Conservation (phyloP, 1,140 invertebrate species). For the Drosophila navojoa region DNA sequence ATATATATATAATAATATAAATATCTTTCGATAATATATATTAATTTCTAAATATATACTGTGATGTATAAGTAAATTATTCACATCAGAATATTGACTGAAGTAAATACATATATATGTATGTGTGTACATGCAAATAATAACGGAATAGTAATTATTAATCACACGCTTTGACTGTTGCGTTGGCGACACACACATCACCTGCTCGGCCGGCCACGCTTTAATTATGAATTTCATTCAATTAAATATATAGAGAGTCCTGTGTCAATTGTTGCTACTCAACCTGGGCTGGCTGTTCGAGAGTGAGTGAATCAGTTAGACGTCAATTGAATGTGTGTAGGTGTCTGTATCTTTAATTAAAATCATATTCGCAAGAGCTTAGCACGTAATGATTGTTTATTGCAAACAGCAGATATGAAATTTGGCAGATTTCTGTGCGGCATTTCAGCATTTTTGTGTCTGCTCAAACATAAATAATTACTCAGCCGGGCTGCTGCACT, state of each 20-base stretch:
- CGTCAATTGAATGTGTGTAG: neutral
- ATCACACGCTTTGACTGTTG: too few relatives aligned
- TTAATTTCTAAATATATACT: too few relatives aligned
- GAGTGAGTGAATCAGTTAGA: neutral
- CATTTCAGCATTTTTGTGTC: neutral
- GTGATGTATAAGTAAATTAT: too few relatives aligned
- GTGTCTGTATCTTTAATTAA: neutral
- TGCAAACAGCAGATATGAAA: conserved; percentile 8
- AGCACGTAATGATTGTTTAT: conserved; percentile 2
- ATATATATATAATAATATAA: too few relatives aligned
- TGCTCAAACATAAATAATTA: conserved; percentile 45
- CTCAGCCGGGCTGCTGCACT: conserved; percentile 20
- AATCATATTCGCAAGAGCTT: neutral
- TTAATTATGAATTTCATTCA: neutral
- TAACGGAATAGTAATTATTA: too few relatives aligned
- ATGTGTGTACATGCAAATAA: too few relatives aligned
- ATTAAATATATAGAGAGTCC: conserved; percentile 2
- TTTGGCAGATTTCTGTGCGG: neutral
- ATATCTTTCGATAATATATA: too few relatives aligned
- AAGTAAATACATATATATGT: too few relatives aligned
- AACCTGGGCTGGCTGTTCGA: too few relatives aligned
- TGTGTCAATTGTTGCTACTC: neutral
- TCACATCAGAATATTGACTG: too few relatives aligned
- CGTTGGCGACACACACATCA: too few relatives aligned
- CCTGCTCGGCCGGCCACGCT: neutral